Conservation (phyloP, 2,113 vertebrate genomes). For the Lamprotornis superbus region DNA sequence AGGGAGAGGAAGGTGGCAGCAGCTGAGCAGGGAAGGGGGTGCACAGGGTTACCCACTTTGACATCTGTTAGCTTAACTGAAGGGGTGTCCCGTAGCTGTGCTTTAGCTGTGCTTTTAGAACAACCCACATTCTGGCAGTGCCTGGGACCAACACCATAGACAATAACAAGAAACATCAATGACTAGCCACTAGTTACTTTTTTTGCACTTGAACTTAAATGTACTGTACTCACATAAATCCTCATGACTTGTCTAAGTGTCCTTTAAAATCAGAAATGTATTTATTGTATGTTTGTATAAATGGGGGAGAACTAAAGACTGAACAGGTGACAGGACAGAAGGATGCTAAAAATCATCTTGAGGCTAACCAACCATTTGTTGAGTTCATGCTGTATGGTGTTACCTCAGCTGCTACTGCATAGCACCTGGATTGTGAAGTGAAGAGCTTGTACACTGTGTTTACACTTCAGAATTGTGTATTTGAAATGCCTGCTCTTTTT, state of each 20-base stretch:
- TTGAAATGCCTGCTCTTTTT: conserved; percentile 72
- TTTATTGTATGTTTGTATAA: conserved; percentile 76
- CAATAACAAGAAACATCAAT: background rate
- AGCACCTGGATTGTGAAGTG: conserved; percentile 51
- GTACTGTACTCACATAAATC: conserved; percentile 78
- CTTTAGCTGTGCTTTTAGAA: conserved; percentile 17
- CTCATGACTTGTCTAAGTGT: conserved; percentile 80
- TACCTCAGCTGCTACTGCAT: conserved; percentile 63
- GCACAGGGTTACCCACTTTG: background rate
- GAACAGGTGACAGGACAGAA: conserved; percentile 43
- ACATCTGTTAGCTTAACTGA: background rate
- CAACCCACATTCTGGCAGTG: background rate
- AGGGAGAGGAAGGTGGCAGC: background rate
- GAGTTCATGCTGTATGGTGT: conserved; percentile 15
- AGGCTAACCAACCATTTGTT: conserved; percentile 15
- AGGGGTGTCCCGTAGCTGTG: background rate
- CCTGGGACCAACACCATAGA: conserved; percentile 66
- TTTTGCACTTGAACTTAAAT: conserved; percentile 80
- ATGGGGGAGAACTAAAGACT: conserved; percentile 24
- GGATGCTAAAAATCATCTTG: conserved; percentile 32
- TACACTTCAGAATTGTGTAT: conserved; percentile 67
- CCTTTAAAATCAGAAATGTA: conserved; percentile 78
- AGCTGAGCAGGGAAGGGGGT: background rate
- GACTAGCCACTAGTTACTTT: conserved; percentile 69
- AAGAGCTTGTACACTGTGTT: conserved; percentile 66